These are phyloP conservation scores for Colostygia pectinataria DNA, from an alignment of 2,888 invertebrate species.

Conservation along the genomic window DNA sequence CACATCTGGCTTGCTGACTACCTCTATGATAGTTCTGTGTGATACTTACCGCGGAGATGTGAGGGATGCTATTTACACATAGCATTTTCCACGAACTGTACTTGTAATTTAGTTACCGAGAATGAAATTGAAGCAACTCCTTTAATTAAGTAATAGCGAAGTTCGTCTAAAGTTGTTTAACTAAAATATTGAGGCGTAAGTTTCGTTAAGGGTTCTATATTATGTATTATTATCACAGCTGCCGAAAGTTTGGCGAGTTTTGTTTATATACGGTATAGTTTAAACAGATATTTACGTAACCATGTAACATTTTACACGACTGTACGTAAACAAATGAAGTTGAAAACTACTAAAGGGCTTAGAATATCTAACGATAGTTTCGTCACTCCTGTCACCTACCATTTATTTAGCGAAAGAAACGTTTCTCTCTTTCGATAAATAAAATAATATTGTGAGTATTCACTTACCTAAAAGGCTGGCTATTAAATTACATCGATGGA, in stretches of 20 bases:
- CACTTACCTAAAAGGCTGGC: constrained; percentile 29
- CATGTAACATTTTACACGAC: not conserved
- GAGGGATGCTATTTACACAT: constrained; percentile 3
- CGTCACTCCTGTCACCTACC: no score
- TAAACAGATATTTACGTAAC: constrained; percentile 8
- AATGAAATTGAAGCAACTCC: constrained; percentile 34
- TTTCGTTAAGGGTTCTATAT: constrained; percentile 32
- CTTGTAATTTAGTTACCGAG: constrained; percentile 31
- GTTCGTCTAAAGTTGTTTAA: constrained; percentile 42
- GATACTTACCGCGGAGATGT: constrained; percentile 2
- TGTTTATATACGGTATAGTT: constrained; percentile 15
- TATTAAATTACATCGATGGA: constrained; percentile 26
- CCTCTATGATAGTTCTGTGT: constrained; percentile 14
- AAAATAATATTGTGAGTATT: constrained; percentile 23
- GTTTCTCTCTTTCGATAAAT: constrained; percentile 5
- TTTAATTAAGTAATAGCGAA: constrained; percentile 43
- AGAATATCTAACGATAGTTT: no score
- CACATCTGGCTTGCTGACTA: constrained; percentile 17
- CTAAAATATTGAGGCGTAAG: constrained; percentile 43
- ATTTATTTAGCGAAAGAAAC: no score
- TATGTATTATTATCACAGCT: constrained; percentile 28
- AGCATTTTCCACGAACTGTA: constrained; percentile 20
- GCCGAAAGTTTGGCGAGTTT: constrained; percentile 17
- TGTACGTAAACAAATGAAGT: not conserved
- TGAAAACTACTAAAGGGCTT: no score